phyloP scores from a whole-genome alignment of 2,113 vertebrate genomes.

The Colaptes auratus region DNA sequence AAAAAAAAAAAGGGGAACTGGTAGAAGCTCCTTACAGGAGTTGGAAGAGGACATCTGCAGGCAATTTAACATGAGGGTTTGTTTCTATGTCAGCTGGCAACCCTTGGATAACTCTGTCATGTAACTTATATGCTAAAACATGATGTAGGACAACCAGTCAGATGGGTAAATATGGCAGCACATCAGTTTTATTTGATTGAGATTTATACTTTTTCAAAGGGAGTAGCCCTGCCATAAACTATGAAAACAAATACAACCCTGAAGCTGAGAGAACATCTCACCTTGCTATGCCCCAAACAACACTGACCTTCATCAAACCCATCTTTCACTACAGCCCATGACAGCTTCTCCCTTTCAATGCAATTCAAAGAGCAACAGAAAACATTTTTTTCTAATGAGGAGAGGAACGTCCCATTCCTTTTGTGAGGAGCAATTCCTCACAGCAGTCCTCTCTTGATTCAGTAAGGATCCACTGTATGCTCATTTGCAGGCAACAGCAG shows the following conservation, averaged over 20 bases:
- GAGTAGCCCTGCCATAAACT: not conserved
- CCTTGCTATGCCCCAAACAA: not conserved
- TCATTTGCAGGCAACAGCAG: not conserved
- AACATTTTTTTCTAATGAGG: not conserved
- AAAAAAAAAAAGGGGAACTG: not conserved
- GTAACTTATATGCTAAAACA: slow-evolving; percentile 65
- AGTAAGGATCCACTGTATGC: not conserved
- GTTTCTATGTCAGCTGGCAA: slow-evolving; percentile 71
- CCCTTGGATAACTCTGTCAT: slow-evolving; percentile 68
- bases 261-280: not conserved
- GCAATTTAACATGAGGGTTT: slow-evolving; percentile 69
- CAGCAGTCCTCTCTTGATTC: not conserved
- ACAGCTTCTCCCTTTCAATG: not conserved
- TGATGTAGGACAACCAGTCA: slow-evolving; percentile 67
- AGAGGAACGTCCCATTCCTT: not conserved
- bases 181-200: slow-evolving; percentile 57
- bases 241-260: not conserved
- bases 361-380: not conserved
- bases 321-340: not conserved
- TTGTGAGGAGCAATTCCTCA: not conserved
- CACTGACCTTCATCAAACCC: not conserved
- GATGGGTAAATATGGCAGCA: slow-evolving; percentile 52
- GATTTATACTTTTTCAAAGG: slow-evolving; percentile 46
- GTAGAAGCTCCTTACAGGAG: slow-evolving; percentile 58
- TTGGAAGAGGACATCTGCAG: slow-evolving; percentile 67